Evolutionary conservation across 2,113 vertebrate genomes (phyloP).

Genomic region (Coptodon bakossiorum): DNA sequence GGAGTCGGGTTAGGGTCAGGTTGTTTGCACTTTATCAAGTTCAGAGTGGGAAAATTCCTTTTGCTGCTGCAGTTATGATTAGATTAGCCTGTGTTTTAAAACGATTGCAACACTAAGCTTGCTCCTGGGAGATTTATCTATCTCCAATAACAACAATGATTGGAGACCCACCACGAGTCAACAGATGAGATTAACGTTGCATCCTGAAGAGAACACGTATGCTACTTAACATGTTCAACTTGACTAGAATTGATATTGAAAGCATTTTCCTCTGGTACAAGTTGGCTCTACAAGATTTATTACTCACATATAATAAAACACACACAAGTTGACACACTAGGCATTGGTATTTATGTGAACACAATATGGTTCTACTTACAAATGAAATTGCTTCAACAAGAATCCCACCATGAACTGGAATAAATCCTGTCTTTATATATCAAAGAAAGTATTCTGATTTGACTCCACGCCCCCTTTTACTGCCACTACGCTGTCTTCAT

Average conservation of each 20-base stretch:
- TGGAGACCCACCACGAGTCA: background rate
- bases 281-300: background rate
- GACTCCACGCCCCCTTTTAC: background rate
- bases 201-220: background rate
- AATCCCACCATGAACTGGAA: background rate
- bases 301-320: background rate
- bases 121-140: background rate
- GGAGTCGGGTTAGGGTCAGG: background rate
- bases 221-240: background rate
- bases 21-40: background rate
- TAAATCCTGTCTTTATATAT: background rate
- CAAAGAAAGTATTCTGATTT: background rate
- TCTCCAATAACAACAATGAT: background rate
- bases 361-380: background rate
- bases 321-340: background rate
- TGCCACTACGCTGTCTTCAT: background rate
- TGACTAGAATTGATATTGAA: background rate
- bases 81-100: background rate
- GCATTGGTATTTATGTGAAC: background rate
- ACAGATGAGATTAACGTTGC: background rate
- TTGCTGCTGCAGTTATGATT: background rate
- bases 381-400: background rate
- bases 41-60: background rate
- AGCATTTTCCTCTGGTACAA: background rate
- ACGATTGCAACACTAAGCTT: background rate